phyloP scores from a whole-genome alignment of 2,113 vertebrate species.

The Sinocyclocheilus maitianheensis region DNA sequence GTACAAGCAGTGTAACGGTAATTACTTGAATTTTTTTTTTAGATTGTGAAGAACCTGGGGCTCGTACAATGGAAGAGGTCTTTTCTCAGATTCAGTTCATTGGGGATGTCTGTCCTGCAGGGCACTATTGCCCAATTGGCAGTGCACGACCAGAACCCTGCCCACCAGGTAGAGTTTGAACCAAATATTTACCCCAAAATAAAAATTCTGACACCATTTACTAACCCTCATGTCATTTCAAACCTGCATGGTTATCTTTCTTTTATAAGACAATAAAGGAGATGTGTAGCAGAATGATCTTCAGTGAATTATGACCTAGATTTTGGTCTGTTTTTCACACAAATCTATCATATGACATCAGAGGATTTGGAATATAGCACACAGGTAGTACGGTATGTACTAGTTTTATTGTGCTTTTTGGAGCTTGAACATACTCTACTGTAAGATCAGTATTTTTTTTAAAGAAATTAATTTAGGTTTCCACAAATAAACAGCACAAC shows the following conservation, averaged over 20 bases:
- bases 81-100: slow-evolving; percentile 50
- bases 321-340: neutral
- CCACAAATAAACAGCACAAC: too few relatives aligned
- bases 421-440: neutral
- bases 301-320: neutral
- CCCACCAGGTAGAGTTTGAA: slow-evolving; percentile 71
- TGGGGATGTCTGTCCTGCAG: slow-evolving; percentile 75
- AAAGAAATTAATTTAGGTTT: too few relatives aligned
- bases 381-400: neutral
- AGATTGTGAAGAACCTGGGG: slow-evolving; percentile 9
- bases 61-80: neutral
- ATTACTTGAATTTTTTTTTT: neutral
- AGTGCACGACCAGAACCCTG: slow-evolving; percentile 72
- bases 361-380: neutral
- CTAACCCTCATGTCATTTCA: neutral
- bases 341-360: neutral
- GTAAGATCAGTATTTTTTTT: too few relatives aligned
- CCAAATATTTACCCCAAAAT: neutral
- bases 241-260: neutral
- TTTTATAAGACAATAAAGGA: neutral
- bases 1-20: neutral
- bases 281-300: neutral
- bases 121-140: slow-evolving; percentile 80
- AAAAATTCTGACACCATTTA: neutral
- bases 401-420: neutral